phyloP scores from a whole-genome alignment of 2,888 invertebrate species.

The Andrena haemorrhoa region DNA sequence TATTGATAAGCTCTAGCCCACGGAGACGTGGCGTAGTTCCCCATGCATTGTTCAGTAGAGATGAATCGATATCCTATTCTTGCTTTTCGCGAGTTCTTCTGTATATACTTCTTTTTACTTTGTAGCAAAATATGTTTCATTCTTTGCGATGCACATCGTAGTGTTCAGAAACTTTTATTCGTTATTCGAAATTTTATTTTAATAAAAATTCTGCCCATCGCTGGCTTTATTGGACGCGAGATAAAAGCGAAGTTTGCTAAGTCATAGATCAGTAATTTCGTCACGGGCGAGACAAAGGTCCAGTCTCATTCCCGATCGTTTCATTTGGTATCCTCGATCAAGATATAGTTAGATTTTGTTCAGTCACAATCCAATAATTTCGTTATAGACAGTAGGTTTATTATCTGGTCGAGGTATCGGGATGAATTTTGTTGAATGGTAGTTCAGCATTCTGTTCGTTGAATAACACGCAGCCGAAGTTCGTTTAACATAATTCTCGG shows the following conservation, averaged over 20 bases:
- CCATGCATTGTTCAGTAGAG: constrained; percentile 46
- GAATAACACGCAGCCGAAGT: neutral
- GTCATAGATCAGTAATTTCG: neutral
- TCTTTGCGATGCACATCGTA: neutral
- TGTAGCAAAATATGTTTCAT: neutral
- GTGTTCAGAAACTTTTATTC: neutral
- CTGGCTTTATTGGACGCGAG: neutral
- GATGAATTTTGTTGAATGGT: neutral
- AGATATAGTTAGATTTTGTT: neutral
- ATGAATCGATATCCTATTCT: constrained; percentile 54
- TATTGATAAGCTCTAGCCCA: constrained; percentile 46
- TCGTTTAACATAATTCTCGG: neutral
- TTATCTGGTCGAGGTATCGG: neutral
- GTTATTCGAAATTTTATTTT: too few species aligned
- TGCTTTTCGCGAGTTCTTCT: neutral
- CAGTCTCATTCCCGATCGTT: neutral
- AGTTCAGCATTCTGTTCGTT: neutral
- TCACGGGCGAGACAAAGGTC: neutral
- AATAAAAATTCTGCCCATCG: too few species aligned
- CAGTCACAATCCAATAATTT: neutral
- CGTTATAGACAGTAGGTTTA: neutral
- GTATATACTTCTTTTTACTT: constrained; percentile 22
- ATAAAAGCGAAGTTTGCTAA: neutral
- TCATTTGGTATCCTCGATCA: neutral
- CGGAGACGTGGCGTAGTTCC: constrained; percentile 24